phyloP scores from a whole-genome alignment of 2,797 vertebrate genomes.

The Aldrovandia affinis region DNA sequence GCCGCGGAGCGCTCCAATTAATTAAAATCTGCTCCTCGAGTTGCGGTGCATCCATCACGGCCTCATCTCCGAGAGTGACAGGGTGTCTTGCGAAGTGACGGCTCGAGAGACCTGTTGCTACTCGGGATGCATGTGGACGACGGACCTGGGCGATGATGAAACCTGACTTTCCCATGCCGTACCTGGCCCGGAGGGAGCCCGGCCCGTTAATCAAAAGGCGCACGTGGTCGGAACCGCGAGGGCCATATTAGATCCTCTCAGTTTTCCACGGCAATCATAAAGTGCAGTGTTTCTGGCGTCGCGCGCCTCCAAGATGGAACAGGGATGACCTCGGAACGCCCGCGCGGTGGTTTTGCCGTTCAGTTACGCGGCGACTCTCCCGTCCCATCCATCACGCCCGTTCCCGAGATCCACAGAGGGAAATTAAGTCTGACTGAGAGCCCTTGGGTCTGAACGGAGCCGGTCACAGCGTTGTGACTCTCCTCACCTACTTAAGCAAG shows the following conservation, averaged over 20 bases:
- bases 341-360: conserved; percentile 63
- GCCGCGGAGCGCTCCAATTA: conserved; percentile 65
- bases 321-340: conserved; percentile 43
- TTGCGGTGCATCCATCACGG: conserved; percentile 48
- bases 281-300: neutral
- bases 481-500: neutral
- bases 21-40: conserved; percentile 58
- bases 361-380: conserved; percentile 57
- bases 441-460: neutral
- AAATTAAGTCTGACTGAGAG: conserved; percentile 57
- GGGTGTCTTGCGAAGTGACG: neutral
- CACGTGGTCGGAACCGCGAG: neutral
- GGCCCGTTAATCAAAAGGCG: conserved; percentile 47
- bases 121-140: conserved; percentile 21
- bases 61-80: conserved; percentile 52
- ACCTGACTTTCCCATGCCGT: conserved; percentile 36
- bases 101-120: conserved; percentile 12
- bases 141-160: conserved; percentile 42
- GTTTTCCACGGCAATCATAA: neutral
- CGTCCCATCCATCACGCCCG: conserved; percentile 68
- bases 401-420: conserved; percentile 52
- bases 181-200: too few relatives aligned
- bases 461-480: neutral
- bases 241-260: neutral
- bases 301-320: neutral